phyloP scores from a whole-genome alignment of 2,797 vertebrate species.

The Atherinosoma microstoma region DNA sequence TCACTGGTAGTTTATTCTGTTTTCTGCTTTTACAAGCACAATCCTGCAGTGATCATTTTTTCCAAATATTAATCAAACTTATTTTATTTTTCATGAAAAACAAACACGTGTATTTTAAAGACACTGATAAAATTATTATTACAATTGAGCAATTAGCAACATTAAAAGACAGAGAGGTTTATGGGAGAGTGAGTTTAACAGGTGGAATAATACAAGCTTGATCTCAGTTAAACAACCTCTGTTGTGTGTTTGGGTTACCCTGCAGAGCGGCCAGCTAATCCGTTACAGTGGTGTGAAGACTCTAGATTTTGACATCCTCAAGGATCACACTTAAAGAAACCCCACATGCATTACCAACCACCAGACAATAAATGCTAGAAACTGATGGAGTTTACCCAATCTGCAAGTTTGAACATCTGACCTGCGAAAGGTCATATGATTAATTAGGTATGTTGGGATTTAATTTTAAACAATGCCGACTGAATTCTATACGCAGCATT shows the following conservation, averaged over 20 bases:
- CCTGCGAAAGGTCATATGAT: neutral
- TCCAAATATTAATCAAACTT: neutral
- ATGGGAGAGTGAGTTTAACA: slow-evolving; percentile 8
- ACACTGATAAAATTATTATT: neutral
- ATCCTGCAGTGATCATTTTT: neutral
- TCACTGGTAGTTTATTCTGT: neutral
- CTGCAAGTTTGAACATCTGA: slow-evolving; percentile 7
- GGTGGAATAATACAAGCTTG: slow-evolving; percentile 41
- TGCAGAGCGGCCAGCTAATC: slow-evolving; percentile 62
- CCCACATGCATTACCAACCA: slow-evolving; percentile 48
- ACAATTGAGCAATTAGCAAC: neutral
- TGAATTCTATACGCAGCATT: neutral
- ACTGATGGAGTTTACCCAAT: slow-evolving; percentile 27
- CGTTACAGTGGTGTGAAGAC: slow-evolving; percentile 63
- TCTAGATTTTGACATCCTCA: slow-evolving; percentile 66
- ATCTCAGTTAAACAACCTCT: slow-evolving; percentile 37
- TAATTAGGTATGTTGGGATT: neutral
- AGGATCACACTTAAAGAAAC: slow-evolving; percentile 58
- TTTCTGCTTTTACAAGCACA: neutral
- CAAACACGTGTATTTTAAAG: neutral
- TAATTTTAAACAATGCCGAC: neutral
- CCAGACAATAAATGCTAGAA: slow-evolving; percentile 44
- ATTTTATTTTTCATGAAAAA: neutral
- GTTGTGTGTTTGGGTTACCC: slow-evolving; percentile 58
- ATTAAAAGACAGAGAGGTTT: too few relatives aligned